phyloP scores from a whole-genome alignment of 2,888 invertebrate species.

The Corythucha ciliata region DNA sequence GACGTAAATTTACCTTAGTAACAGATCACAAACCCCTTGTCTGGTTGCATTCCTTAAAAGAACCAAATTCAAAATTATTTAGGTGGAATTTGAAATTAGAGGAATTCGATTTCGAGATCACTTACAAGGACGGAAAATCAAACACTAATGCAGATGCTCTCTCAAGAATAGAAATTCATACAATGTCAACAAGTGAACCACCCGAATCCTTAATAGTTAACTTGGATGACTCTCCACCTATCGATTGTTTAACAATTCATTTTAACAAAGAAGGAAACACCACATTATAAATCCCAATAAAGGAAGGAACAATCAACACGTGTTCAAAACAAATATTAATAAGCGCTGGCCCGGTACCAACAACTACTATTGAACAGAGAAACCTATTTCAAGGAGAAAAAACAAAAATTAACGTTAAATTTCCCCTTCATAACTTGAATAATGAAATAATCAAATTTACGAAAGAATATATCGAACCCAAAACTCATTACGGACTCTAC shows the following conservation, averaged over 20 bases:
- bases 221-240: neutral
- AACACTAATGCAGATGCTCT: constrained; percentile 38
- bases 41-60: constrained; percentile 13
- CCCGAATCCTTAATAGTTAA: constrained; percentile 5
- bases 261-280: constrained; percentile 12
- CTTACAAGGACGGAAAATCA: constrained; percentile 36
- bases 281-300: constrained; percentile 6
- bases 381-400: constrained; percentile 5
- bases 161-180: constrained; percentile 8
- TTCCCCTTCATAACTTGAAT: neutral
- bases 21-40: constrained; percentile 13
- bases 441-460: constrained; percentile 6
- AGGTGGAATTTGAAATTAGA: constrained; percentile 5
- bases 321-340: constrained; percentile 4
- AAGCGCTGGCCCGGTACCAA: too few species aligned
- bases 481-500: constrained; percentile 1
- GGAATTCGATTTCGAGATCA: constrained; percentile 35
- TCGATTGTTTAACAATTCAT: neutral
- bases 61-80: constrained; percentile 13
- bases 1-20: neutral
- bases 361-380: neutral
- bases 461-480: constrained; percentile 6
- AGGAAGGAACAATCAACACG: neutral
- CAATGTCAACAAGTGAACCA: neutral
- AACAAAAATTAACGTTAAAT: constrained; percentile 2